Evolutionary conservation across 2,113 vertebrate species (phyloP).

Genomic region (Takifugu flavidus): DNA sequence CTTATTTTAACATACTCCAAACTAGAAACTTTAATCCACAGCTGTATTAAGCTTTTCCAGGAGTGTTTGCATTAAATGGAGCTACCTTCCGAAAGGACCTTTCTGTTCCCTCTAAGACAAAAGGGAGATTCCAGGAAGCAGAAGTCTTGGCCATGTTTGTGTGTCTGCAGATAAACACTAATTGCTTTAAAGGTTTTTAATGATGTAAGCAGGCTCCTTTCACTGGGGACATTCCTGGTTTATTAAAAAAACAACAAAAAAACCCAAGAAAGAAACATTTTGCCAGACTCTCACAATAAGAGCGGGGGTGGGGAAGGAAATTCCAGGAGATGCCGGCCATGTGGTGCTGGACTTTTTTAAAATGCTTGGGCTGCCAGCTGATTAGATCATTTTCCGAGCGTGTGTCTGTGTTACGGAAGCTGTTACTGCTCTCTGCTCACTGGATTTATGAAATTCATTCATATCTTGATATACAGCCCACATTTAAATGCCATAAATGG

Average conservation of each 20-base stretch:
- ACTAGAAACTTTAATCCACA: too few relatives aligned
- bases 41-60: too few relatives aligned
- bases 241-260: background rate
- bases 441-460: background rate
- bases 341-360: constrained; percentile 1
- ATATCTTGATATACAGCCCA: too few relatives aligned
- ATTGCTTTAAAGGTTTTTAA: background rate
- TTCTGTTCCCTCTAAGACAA: too few relatives aligned
- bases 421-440: background rate
- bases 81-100: too few relatives aligned
- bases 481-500: too few relatives aligned
- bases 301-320: background rate
- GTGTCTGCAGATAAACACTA: background rate
- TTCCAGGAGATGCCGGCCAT: background rate
- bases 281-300: constrained; percentile 19
- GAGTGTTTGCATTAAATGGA: too few relatives aligned
- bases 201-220: constrained; percentile 3
- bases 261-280: background rate
- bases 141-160: too few relatives aligned
- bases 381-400: background rate
- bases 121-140: too few relatives aligned
- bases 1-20: too few relatives aligned
- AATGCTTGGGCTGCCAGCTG: constrained; percentile 10
- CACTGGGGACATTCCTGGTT: background rate
- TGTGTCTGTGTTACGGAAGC: constrained; percentile 9